Conservation (phyloP, 2,113 vertebrate species). For the Malurus alboscapulatus region DNA sequence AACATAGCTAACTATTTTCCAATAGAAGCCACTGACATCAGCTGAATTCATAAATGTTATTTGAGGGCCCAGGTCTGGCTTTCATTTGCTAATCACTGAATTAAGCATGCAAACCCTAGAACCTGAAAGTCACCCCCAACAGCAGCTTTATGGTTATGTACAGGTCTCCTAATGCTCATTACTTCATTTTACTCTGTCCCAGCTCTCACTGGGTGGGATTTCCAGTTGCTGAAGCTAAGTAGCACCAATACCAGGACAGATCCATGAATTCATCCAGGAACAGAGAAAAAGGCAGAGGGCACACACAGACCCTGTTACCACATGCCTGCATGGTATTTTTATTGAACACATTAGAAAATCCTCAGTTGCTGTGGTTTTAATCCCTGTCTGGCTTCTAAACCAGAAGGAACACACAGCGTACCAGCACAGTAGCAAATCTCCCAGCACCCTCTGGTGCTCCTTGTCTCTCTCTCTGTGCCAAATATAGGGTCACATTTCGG, state of each 20-base stretch:
- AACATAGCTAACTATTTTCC: neutral
- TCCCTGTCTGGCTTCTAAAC: neutral
- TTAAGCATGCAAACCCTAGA: neutral
- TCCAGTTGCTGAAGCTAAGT: neutral
- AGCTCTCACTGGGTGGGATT: neutral
- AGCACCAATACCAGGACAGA: neutral
- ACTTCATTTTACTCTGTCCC: neutral
- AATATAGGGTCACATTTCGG: neutral
- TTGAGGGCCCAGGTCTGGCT: neutral
- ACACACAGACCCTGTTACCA: neutral
- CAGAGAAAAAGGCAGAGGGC: neutral
- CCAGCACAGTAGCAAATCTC: neutral
- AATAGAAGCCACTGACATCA: neutral
- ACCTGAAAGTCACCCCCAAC: neutral
- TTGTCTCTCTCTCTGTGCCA: neutral
- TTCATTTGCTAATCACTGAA: neutral
- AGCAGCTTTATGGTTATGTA: neutral
- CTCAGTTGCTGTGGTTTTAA: neutral
- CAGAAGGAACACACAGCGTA: neutral
- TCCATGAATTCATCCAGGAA: neutral
- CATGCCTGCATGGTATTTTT: fast-evolving
- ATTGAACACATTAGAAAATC: neutral
- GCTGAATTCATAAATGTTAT: neutral
- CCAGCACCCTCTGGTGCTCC: neutral
- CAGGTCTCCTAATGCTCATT: neutral